Base-by-base conservation (phyloP, 1,140 invertebrate genomes). In the Patella vulgata region DNA sequence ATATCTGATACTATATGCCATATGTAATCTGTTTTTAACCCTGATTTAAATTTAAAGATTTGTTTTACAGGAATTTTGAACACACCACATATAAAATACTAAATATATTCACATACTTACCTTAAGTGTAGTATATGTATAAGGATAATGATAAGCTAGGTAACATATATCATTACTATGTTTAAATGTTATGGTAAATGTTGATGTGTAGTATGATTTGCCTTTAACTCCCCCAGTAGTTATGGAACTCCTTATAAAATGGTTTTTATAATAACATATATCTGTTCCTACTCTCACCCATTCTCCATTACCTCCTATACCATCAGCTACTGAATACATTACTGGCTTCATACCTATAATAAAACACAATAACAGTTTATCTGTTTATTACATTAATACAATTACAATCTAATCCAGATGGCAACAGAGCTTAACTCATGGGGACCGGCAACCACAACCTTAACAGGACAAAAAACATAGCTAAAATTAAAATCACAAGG, bases 121-220 rank as follows among this genome's bases (percentile, higher is more conserved):
- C 79, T 74, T 70, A 40, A 96, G 82, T 74, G 89, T 88, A 12
- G 91, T 91, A 77, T 97, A 98, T 0, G 95, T 97, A 83, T 98
- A 99, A 0, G 97, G 97, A 81, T 96, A 98, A 83, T 95, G 96
- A 82, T 98, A 96, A 12, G 96, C 95, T 63, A 99, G 87, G 81
- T 96, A 99, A 58, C 97, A 95, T 1, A 90, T 90, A 81, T 99
- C 97, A 65, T 92, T 89, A 53, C 91, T 90, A 77, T 98, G 90
- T 14, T 91, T 91, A 82, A 99, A 98, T 73, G 91, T 91, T 59
- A 98, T 86, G 65, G 93, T 96, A 84, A 99, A 99, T 39, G 94
- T 93, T 43, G 97, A 85, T 0, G 96, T 98, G 81, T 93, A 97
- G 66, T 92, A 95, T 12, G 79, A 78, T 59, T 84, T 86, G 59